Evolutionary conservation across 2,888 invertebrate genomes (phyloP).

Genomic region (Tetranychus piercei): DNA sequence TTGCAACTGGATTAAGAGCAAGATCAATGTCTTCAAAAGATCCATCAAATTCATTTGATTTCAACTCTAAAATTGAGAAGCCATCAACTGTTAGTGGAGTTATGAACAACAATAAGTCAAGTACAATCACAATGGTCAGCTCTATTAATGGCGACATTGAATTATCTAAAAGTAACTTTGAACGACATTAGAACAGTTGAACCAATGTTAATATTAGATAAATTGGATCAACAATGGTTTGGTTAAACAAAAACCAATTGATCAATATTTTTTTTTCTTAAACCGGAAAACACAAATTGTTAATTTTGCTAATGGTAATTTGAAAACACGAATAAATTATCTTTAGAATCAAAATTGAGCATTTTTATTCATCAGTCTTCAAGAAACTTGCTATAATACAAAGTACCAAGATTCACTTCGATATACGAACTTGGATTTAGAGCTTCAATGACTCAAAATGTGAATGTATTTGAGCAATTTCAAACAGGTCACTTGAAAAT

Average conservation of each 20-base stretch:
- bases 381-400: no score
- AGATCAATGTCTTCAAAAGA: not conserved
- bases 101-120: constrained; percentile 4
- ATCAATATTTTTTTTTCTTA: not conserved
- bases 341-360: no score
- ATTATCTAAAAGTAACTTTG: not conserved
- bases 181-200: no score
- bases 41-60: not conserved
- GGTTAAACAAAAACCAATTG: not conserved
- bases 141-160: constrained; percentile 4
- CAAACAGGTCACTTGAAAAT: no score
- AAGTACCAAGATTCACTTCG: no score
- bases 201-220: no score
- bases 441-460: no score
- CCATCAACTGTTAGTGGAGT: not conserved
- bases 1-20: constrained; percentile 4
- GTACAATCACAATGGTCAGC: constrained; percentile 2
- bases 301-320: no score
- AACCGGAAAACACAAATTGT: not conserved
- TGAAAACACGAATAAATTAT: no score
- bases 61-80: not conserved
- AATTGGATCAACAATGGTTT: not conserved
- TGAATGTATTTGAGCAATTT: no score
- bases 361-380: no score
- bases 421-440: no score